These are phyloP conservation scores for Corythornis madagascariensis DNA, from an alignment of 2,113 vertebrate species.

Conservation along the genomic window DNA sequence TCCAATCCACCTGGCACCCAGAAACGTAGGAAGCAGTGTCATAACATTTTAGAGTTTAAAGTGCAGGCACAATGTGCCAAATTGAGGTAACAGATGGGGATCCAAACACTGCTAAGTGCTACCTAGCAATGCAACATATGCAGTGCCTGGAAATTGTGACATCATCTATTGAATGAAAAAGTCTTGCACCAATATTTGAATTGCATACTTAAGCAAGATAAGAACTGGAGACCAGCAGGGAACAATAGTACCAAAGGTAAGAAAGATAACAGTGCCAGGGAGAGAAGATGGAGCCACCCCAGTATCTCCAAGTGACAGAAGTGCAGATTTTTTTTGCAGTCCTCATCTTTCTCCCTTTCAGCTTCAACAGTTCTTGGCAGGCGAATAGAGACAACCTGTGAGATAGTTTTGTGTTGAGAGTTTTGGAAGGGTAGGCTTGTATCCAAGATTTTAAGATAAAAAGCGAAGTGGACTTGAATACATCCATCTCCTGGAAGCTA, in stretches of 20 bases:
- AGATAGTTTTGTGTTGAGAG: constrained; percentile 10
- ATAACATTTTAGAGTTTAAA: constrained; percentile 69
- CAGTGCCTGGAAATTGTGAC: constrained; percentile 51
- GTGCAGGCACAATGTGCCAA: constrained; percentile 66
- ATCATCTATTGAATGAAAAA: constrained; percentile 32
- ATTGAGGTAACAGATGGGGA: constrained; percentile 68
- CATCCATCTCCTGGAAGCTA: background rate
- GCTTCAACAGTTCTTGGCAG: constrained; percentile 36
- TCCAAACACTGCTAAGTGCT: constrained; percentile 64
- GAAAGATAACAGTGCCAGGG: background rate
- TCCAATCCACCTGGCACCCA: constrained; percentile 68
- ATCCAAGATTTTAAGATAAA: constrained; percentile 31
- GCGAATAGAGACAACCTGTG: constrained; percentile 27
- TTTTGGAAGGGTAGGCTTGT: constrained; percentile 17
- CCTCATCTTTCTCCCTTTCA: background rate
- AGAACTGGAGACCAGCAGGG: background rate
- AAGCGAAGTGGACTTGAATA: background rate
- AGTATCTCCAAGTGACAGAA: background rate
- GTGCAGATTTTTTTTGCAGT: background rate
- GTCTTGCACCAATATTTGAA: background rate
- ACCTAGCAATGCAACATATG: constrained; percentile 73
- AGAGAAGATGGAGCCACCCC: background rate
- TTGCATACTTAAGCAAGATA: background rate
- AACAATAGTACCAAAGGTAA: background rate
- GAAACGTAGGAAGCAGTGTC: constrained; percentile 44